Percentiles rank a stretch among this genome's conserved stretches.
phyloP scores from a whole-genome alignment of 2,113 vertebrate genomes.

The Trichechus manatus region DNA sequence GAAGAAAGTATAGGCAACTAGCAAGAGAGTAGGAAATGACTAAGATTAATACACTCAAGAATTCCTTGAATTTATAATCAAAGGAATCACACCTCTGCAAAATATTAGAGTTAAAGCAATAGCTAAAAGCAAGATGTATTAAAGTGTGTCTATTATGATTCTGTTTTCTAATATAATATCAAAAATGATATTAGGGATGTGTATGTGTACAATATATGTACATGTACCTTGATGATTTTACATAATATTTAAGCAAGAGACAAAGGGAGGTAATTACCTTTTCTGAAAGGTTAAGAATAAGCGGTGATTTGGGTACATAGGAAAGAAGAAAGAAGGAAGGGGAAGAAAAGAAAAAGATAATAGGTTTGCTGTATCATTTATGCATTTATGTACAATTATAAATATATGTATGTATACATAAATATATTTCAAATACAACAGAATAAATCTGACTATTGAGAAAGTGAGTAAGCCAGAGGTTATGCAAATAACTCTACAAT shows the following conservation, averaged over 20 bases:
- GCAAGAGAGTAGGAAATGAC: conserved; percentile 30
- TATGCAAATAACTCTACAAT: conserved; percentile 38
- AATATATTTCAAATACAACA: conserved; percentile 16
- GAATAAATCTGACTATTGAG: conserved; percentile 30
- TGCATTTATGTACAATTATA: conserved; percentile 21
- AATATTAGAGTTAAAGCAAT: not conserved
- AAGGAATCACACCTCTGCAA: not conserved
- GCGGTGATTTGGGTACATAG: not conserved
- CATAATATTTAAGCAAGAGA: not conserved
- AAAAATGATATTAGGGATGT: not conserved
- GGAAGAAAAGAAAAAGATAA: not conserved
- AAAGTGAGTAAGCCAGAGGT: conserved; percentile 3
- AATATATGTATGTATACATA: not conserved
- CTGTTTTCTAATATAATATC: not conserved
- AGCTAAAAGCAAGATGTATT: conserved; percentile 28
- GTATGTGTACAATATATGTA: not conserved
- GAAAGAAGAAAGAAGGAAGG: not conserved
- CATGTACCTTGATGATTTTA: not conserved
- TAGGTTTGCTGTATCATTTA: not conserved
- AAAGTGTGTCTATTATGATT: not conserved
- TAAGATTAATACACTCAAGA: not conserved
- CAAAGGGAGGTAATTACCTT: conserved; percentile 4
- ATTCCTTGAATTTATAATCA: conserved; percentile 1
- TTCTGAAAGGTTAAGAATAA: not conserved
- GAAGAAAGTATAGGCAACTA: not conserved